phyloP scores from a whole-genome alignment of 1,140 invertebrate species.

The Cotesia chilonis region DNA sequence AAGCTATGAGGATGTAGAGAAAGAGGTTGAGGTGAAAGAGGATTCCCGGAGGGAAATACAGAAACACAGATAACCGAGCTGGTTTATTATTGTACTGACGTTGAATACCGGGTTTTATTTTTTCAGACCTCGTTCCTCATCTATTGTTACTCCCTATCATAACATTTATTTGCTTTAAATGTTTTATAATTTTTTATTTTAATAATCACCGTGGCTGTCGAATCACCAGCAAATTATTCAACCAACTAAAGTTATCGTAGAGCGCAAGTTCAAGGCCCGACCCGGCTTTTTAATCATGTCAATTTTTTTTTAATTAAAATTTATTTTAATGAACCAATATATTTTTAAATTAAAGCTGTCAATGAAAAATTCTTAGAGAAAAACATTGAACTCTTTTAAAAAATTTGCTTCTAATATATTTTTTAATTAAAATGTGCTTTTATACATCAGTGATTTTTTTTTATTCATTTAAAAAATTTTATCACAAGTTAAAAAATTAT shows the following conservation, averaged over 20 bases:
- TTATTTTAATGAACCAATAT: background rate
- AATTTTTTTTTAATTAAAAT: no score
- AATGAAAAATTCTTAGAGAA: no score
- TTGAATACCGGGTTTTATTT: conserved; percentile 51
- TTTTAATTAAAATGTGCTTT: no score
- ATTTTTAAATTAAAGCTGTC: background rate
- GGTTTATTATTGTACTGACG: conserved; percentile 63
- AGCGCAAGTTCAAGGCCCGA: conserved; percentile 65
- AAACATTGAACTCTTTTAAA: no score
- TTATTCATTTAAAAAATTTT: no score
- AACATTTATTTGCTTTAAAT: background rate
- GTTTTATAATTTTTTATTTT: background rate
- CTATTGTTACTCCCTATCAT: background rate
- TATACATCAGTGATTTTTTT: no score
- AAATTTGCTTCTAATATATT: background rate
- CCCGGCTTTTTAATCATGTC: conserved; percentile 61
- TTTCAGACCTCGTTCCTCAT: conserved; percentile 15
- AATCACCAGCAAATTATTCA: conserved; percentile 24
- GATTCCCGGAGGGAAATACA: conserved; percentile 59
- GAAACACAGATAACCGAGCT: conserved; percentile 63
- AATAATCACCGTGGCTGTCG: background rate
- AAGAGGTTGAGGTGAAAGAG: conserved; percentile 28
- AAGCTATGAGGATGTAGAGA: conserved; percentile 31
- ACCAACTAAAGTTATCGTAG: conserved; percentile 55
- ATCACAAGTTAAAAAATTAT: no score